Evolutionary conservation across 2,113 vertebrate species (phyloP).

Genomic region (Aplodontia rufa): DNA sequence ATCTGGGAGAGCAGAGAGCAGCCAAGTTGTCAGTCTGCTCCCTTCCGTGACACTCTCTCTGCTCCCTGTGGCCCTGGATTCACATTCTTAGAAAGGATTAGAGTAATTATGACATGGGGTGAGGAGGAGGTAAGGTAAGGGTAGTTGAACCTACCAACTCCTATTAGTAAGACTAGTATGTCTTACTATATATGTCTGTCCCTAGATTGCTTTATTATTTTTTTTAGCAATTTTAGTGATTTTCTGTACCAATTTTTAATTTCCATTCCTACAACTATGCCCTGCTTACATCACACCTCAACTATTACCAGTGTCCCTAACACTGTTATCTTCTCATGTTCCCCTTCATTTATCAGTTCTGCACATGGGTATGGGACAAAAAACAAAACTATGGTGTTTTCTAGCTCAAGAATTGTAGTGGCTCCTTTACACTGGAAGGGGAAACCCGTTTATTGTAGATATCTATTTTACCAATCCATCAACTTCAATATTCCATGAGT

Average conservation of each 20-base stretch:
- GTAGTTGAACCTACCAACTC: neutral
- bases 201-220: neutral
- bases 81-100: neutral
- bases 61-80: neutral
- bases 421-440: neutral
- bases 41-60: neutral
- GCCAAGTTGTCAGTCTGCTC: neutral
- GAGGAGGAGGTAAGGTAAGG: neutral
- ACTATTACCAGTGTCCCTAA: neutral
- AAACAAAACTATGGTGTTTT: neutral
- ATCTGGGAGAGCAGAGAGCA: neutral
- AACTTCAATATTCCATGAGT: neutral
- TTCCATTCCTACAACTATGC: neutral
- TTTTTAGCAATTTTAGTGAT: neutral
- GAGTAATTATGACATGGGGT: neutral
- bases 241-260: neutral
- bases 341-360: neutral
- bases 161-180: no score
- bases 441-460: neutral
- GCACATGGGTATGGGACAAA: neutral
- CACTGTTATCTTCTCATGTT: neutral
- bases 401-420: neutral
- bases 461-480: neutral
- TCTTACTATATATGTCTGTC: neutral
- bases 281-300: neutral